These are phyloP conservation scores for Aleiodes leptofemur DNA, from an alignment of 2,888 invertebrate genomes.

Conservation along the genomic window DNA sequence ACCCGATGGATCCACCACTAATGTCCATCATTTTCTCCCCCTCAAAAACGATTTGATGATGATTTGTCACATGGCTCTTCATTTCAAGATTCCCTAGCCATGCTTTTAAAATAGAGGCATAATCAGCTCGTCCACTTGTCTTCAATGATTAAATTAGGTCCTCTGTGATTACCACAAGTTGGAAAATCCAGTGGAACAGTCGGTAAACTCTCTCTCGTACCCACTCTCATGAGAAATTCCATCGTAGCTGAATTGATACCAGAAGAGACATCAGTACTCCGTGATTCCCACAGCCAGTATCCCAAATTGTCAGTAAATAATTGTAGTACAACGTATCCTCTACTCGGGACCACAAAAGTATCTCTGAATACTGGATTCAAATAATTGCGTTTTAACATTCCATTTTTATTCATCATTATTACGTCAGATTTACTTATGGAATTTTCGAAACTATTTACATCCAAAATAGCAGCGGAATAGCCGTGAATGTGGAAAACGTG, in stretches of 20 bases:
- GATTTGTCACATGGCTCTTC: too few species aligned
- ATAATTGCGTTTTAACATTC: constrained; percentile 76
- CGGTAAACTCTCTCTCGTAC: constrained; percentile 59
- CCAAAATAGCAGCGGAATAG: constrained; percentile 60
- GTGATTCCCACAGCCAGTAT: constrained; percentile 67
- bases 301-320: constrained; percentile 64
- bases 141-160: constrained; percentile 63
- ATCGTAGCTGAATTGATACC: constrained; percentile 57
- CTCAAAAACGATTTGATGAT: too few species aligned
- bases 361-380: constrained; percentile 77
- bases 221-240: constrained; percentile 66
- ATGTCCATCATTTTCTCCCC: too few species aligned
- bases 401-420: constrained; percentile 69
- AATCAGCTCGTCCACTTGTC: constrained; percentile 28
- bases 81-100: too few species aligned
- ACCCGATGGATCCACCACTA: too few species aligned
- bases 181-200: constrained; percentile 65
- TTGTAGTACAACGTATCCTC: constrained; percentile 74
- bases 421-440: constrained; percentile 75
- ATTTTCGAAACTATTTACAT: constrained; percentile 62
- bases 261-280: constrained; percentile 57
- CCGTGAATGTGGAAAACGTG: constrained; percentile 82
- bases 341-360: constrained; percentile 81
- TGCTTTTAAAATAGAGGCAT: too few species aligned
- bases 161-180: constrained; percentile 64